Conservation (phyloP, 2,888 invertebrate genomes). For the Eurois occulta region DNA sequence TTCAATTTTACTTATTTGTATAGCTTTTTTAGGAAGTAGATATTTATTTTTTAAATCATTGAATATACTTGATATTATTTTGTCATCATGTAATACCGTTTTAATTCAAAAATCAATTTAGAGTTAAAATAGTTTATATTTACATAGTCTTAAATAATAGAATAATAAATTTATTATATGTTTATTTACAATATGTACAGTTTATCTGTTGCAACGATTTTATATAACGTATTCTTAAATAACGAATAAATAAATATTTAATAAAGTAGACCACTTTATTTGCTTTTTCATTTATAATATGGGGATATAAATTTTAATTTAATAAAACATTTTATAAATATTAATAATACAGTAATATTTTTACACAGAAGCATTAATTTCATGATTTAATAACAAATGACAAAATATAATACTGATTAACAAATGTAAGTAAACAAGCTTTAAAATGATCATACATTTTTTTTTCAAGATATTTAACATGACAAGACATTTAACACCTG, state of each 20-base stretch:
- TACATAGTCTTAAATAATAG: constrained; percentile 5
- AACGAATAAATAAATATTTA: constrained; percentile 3
- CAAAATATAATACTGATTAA: not conserved
- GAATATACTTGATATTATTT: too few species aligned
- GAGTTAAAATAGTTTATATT: not conserved
- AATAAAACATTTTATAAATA: not conserved
- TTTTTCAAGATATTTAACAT: not conserved
- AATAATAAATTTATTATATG: constrained; percentile 9
- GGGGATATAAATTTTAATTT: not conserved
- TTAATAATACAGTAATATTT: not conserved
- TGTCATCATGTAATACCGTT: not conserved
- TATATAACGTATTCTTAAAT: constrained; percentile 18
- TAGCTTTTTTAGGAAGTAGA: not conserved
- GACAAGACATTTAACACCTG: too few species aligned
- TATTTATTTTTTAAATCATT: not conserved
- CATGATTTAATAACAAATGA: not conserved
- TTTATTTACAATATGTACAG: constrained; percentile 19
- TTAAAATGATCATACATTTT: not conserved
- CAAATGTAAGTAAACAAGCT: not conserved
- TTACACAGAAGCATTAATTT: not conserved
- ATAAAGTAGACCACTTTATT: not conserved
- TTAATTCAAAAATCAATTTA: constrained; percentile 5
- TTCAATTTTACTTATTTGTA: too few species aligned
- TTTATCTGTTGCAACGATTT: not conserved
- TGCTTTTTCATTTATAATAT: not conserved